Conservation (phyloP, 1,140 invertebrate species). For the Diprion similis region DNA sequence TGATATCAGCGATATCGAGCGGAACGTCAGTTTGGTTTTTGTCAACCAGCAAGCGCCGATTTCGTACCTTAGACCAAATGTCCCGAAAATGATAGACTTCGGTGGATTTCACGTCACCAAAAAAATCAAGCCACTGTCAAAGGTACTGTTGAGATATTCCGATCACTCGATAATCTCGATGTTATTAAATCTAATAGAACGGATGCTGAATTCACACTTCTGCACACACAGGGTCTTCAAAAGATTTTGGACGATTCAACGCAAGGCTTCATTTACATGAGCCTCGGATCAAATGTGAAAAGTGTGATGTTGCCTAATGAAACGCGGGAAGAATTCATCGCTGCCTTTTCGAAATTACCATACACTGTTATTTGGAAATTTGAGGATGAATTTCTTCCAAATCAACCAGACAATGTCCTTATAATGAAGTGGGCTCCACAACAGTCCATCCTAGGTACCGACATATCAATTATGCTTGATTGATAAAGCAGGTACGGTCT, state of each 20-base stretch:
- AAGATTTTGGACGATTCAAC: conserved; percentile 54
- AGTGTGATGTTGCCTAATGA: conserved; percentile 40
- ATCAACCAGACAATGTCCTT: conserved; percentile 45
- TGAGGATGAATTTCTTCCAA: conserved; percentile 13
- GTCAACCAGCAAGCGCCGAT: conserved; percentile 65
- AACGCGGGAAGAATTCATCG: conserved; percentile 47
- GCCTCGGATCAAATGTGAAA: conserved; percentile 60
- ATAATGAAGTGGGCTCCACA: conserved; percentile 55
- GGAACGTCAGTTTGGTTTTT: conserved; percentile 59
- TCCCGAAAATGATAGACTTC: conserved; percentile 63
- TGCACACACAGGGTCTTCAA: conserved; percentile 52
- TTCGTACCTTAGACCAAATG: conserved; percentile 60
- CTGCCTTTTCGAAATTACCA: conserved; percentile 56
- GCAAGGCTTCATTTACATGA: conserved; percentile 67
- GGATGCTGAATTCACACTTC: too few species aligned
- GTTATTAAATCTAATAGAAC: too few species aligned
- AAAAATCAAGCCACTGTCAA: conserved; percentile 29
- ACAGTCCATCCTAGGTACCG: conserved; percentile 45
- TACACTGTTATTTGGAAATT: conserved; percentile 48
- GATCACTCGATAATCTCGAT: too few species aligned
- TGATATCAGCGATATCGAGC: conserved; percentile 34
- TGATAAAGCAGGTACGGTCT: too few species aligned
- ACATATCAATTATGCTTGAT: too few species aligned
- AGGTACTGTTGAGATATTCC: conserved; percentile 33
- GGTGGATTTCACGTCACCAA: conserved; percentile 59